Percentiles rank a stretch among this genome's conserved stretches.
phyloP scores from a whole-genome alignment of 2,113 vertebrate species.

The Cyanoramphus novaezelandiae region DNA sequence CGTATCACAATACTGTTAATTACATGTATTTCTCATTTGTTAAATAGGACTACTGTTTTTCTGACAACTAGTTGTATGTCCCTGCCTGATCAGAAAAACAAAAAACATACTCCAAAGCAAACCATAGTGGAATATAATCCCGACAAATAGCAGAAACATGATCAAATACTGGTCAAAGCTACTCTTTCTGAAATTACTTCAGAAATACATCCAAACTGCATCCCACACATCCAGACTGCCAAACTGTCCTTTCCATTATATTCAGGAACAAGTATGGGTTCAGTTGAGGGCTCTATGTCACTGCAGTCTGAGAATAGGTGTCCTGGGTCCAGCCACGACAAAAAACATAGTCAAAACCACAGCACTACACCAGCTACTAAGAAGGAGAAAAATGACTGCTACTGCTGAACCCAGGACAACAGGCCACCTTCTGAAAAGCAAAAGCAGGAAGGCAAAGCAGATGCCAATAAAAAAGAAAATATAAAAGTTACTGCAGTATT shows the following conservation, averaged over 20 bases:
- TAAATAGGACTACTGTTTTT: not conserved
- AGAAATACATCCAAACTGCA: not conserved
- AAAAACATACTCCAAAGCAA: not conserved
- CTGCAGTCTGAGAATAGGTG: not conserved
- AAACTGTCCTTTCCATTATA: not conserved
- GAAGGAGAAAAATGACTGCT: too few species aligned
- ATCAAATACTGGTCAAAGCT: not conserved
- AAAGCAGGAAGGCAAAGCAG: not conserved
- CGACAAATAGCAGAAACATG: fast-evolving
- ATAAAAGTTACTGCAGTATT: not conserved
- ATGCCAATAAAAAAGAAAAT: not conserved
- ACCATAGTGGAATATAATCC: not conserved
- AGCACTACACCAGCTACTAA: too few species aligned
- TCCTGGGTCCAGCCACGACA: too few species aligned
- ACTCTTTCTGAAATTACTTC: not conserved
- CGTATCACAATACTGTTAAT: fast-evolving
- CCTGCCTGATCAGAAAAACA: not conserved
- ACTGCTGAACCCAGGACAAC: too few species aligned
- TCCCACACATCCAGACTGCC: not conserved
- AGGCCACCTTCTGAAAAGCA: not conserved
- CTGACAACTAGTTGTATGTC: not conserved
- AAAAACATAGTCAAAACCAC: too few species aligned
- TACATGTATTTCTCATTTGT: not conserved
- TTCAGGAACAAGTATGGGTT: fast-evolving
- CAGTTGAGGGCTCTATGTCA: not conserved